phyloP scores from a whole-genome alignment of 2,113 vertebrate genomes.

The Andinoacara biseriatus region DNA sequence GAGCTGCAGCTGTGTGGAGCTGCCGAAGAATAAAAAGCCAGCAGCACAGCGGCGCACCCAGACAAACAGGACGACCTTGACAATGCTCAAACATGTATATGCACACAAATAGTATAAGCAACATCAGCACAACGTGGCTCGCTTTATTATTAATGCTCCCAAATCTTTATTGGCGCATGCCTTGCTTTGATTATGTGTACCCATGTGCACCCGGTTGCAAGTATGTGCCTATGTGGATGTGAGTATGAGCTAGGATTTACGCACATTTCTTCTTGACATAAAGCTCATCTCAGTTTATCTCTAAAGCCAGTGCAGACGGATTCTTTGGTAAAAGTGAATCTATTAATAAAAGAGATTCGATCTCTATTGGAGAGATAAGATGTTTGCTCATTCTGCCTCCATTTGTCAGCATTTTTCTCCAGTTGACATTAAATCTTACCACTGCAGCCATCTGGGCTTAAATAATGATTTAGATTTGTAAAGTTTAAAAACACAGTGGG shows the following conservation, averaged over 20 bases:
- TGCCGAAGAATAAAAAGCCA: constrained; percentile 37
- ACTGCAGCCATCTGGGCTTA: neutral
- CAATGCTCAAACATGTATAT: constrained; percentile 23
- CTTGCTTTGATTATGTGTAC: neutral
- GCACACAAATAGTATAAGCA: neutral
- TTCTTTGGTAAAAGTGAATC: constrained; percentile 46
- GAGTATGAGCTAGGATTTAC: neutral
- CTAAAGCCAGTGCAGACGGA: constrained; percentile 42
- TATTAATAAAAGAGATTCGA: constrained; percentile 57
- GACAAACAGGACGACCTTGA: constrained; percentile 47
- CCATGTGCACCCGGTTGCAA: neutral
- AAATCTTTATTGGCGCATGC: constrained; percentile 12
- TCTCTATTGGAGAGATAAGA: constrained; percentile 28
- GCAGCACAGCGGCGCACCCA: constrained; percentile 25
- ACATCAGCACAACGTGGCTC: neutral
- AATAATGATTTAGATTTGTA: neutral
- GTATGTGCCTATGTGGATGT: neutral
- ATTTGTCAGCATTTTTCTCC: constrained; percentile 54
- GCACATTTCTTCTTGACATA: constrained; percentile 25
- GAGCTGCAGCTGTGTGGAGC: constrained; percentile 32
- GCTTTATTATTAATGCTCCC: constrained; percentile 35
- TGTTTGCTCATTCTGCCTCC: constrained; percentile 39
- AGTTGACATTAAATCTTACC: constrained; percentile 41
- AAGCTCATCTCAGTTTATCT: constrained; percentile 52
- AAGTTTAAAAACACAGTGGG: constrained; percentile 3